A percentile compares a stretch with the other conserved stretches of the same genome.
These are phyloP conservation scores for Passer montanus DNA, from an alignment of 2,113 vertebrate species.

Conservation along the genomic window DNA sequence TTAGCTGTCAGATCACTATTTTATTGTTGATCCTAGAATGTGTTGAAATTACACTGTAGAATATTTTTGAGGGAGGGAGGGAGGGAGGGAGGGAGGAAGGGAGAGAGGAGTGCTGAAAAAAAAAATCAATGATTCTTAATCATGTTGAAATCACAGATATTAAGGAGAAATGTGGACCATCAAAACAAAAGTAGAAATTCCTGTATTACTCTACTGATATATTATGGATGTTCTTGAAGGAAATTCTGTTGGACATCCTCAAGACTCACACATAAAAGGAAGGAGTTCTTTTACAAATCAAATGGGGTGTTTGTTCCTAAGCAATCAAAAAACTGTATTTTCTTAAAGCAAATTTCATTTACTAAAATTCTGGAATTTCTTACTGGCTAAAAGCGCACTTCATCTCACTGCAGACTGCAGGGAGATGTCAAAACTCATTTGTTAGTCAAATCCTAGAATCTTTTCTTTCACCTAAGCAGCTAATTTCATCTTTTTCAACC, in stretches of 20 bases:
- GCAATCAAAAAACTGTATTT: background rate
- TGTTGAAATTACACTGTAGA: background rate
- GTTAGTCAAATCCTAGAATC: background rate
- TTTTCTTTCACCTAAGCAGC: background rate
- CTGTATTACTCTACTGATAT: background rate
- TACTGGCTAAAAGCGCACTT: background rate
- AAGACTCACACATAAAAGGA: background rate
- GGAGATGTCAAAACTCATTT: background rate
- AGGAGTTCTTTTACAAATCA: background rate
- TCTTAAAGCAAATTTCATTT: background rate
- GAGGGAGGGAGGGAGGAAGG: background rate
- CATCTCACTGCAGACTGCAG: background rate
- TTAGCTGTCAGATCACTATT: slow-evolving; percentile 25
- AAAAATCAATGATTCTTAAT: background rate
- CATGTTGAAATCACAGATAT: background rate
- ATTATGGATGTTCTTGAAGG: background rate
- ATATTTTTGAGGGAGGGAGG: background rate
- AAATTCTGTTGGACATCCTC: background rate
- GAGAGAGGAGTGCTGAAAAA: background rate
- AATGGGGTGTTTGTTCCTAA: background rate
- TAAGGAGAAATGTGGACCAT: background rate
- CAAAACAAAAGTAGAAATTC: background rate
- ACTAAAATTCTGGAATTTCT: background rate
- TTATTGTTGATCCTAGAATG: background rate
- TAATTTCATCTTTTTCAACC: background rate